A percentile compares a stretch with the other conserved stretches of the same genome.
These are phyloP conservation scores for Polia nebulosa DNA, from an alignment of 2,888 invertebrate genomes.

Conservation along the genomic window DNA sequence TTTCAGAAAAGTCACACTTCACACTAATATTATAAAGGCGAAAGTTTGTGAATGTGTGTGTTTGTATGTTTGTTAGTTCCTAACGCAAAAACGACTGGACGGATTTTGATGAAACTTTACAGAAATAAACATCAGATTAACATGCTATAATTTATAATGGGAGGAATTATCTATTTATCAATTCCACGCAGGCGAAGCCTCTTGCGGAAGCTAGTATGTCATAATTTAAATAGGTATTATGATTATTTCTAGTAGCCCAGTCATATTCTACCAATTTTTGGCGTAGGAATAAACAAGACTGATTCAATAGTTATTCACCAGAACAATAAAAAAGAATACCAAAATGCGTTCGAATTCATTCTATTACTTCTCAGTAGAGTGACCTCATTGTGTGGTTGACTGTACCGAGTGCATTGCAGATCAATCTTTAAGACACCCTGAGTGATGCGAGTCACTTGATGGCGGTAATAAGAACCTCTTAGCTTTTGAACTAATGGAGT, in stretches of 20 bases:
- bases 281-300: not conserved
- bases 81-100: no score
- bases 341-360: slow-evolving; percentile 29
- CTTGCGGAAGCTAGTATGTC: no score
- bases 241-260: not conserved
- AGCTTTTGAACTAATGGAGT: slow-evolving; percentile 39
- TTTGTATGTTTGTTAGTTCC: no score
- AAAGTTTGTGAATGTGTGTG: no score
- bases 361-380: slow-evolving; percentile 28
- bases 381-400: slow-evolving; percentile 37
- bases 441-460: slow-evolving; percentile 49
- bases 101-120: no score
- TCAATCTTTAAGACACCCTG: slow-evolving; percentile 57
- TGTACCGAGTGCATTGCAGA: slow-evolving; percentile 58
- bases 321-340: slow-evolving; percentile 34
- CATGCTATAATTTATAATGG: no score
- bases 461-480: slow-evolving; percentile 40
- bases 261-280: not conserved
- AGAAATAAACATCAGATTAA: no score
- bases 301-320: not conserved
- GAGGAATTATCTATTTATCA: no score
- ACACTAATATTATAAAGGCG: no score
- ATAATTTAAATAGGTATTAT: not conserved
- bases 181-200: no score
- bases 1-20: no score